These are phyloP conservation scores for Leptonema lineaticorne DNA, from an alignment of 1,140 invertebrate genomes.

Conservation along the genomic window DNA sequence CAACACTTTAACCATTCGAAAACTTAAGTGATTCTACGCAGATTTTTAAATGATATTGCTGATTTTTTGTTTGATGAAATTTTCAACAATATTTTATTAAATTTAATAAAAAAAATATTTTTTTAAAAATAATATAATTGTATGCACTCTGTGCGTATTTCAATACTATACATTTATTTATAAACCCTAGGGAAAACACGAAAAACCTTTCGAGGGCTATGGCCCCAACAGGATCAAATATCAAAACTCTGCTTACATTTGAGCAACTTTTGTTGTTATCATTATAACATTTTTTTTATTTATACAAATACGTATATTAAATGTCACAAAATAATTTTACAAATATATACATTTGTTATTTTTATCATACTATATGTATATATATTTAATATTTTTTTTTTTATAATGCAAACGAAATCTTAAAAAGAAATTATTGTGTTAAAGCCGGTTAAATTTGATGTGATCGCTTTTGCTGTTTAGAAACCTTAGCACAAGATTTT, in stretches of 20 bases:
- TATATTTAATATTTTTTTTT: not conserved
- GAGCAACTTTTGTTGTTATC: not conserved
- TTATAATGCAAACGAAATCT: not conserved
- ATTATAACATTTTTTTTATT: not conserved
- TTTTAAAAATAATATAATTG: not conserved
- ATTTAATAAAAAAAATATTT: not conserved
- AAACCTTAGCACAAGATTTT: constrained; percentile 10
- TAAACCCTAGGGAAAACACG: constrained; percentile 33
- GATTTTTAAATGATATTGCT: too few relatives aligned
- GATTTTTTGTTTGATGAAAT: not conserved
- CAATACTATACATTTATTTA: not conserved
- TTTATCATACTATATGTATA: not conserved
- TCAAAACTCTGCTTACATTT: constrained; percentile 16
- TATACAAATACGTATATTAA: not conserved
- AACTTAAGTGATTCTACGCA: not conserved
- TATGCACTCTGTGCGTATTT: not conserved
- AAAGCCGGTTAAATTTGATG: not conserved
- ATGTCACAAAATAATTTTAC: not conserved
- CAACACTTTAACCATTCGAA: not conserved
- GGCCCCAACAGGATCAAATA: constrained; percentile 21
- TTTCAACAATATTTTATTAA: not conserved
- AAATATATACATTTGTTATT: not conserved
- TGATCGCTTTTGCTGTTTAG: constrained; percentile 2
- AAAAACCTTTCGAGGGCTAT: constrained; percentile 31
- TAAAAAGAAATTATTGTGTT: not conserved